phyloP scores from a whole-genome alignment of 2,113 vertebrate genomes.

The Microtus oregoni region DNA sequence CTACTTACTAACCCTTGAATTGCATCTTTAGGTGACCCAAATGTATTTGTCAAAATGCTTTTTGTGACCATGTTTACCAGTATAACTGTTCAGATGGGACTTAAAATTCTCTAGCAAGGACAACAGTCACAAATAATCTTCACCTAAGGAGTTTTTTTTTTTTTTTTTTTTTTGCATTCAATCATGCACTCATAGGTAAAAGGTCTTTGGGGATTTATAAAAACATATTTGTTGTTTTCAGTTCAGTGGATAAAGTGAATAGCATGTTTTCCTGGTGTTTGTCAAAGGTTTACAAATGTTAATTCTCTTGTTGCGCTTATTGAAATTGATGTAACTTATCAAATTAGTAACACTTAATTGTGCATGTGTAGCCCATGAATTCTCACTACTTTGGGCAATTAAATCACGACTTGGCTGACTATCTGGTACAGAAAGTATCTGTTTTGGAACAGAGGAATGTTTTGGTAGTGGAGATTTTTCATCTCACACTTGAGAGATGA shows the following conservation, averaged over 20 bases:
- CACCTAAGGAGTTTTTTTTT: conserved; percentile 10
- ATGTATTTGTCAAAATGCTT: neutral
- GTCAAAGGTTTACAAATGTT: neutral
- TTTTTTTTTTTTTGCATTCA: conserved; percentile 46
- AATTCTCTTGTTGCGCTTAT: neutral
- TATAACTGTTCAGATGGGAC: neutral
- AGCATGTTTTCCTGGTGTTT: conserved; percentile 37
- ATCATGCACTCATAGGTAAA: conserved; percentile 4
- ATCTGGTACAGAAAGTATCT: conserved; percentile 14
- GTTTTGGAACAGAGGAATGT: conserved; percentile 2
- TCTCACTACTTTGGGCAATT: neutral
- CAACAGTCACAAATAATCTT: neutral
- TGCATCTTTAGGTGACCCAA: neutral
- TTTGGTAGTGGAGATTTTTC: neutral
- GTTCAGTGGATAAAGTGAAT: neutral
- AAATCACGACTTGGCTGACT: conserved; percentile 27
- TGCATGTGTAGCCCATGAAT: neutral
- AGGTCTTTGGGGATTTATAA: conserved; percentile 53
- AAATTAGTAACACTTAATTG: neutral
- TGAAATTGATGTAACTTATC: conserved; percentile 33
- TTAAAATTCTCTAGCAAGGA: conserved; percentile 40
- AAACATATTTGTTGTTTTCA: neutral
- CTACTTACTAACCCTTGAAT: conserved; percentile 11
- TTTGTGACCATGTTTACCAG: neutral
- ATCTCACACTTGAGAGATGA: conserved; percentile 10